A percentile compares a stretch with the other conserved stretches of the same genome.
Evolutionary conservation across 1,140 invertebrate genomes (phyloP).

Genomic region (Brachionus angularis): DNA sequence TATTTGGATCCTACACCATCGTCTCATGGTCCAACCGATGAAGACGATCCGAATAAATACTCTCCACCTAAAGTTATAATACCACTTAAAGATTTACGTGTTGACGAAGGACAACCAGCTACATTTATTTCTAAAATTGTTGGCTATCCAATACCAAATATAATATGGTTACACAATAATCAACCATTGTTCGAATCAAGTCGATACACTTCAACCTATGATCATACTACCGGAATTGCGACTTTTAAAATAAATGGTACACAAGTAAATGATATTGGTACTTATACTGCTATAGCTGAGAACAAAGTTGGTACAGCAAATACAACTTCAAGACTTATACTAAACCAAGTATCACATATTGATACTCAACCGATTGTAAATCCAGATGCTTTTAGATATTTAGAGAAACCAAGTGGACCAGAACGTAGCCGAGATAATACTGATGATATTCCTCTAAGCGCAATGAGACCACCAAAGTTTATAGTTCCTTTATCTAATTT

Average conservation of each 20-base stretch:
- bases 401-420: not conserved
- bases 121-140: constrained; percentile 51
- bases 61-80: constrained; percentile 51
- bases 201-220: constrained; percentile 8
- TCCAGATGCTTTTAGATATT: constrained; percentile 13
- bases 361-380: constrained; percentile 27
- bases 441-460: not conserved
- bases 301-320: constrained; percentile 5
- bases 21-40: not conserved
- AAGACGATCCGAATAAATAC: constrained; percentile 17
- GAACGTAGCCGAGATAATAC: not conserved
- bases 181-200: constrained; percentile 26
- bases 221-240: constrained; percentile 27
- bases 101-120: constrained; percentile 64
- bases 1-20: constrained; percentile 14
- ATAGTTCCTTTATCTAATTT: constrained; percentile 56
- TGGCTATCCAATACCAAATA: constrained; percentile 35
- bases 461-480: constrained; percentile 52
- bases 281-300: constrained; percentile 40
- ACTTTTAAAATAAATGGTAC: constrained; percentile 17
- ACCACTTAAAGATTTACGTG: constrained; percentile 57
- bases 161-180: constrained; percentile 35
- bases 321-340: not conserved
- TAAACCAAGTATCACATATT: constrained; percentile 8
- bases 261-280: not conserved